Evolutionary conservation across 2,888 invertebrate genomes (phyloP).

Genomic region (Campaea margaritaria): DNA sequence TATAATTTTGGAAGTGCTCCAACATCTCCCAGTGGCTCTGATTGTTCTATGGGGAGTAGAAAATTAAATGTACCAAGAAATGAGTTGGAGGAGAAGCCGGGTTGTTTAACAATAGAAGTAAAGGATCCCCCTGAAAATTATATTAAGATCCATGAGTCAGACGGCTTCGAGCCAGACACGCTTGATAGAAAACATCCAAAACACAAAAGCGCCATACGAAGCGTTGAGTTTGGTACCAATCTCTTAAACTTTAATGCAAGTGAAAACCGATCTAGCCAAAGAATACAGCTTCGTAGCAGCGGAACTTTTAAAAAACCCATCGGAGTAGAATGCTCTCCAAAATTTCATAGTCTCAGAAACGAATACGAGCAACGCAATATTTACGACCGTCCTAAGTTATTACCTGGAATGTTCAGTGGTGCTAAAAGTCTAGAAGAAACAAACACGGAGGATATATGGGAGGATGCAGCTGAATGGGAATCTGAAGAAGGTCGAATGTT

Average conservation of each 20-base stretch:
- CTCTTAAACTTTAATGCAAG: constrained; percentile 61
- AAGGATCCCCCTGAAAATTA: constrained; percentile 92
- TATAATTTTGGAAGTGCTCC: constrained; percentile 87
- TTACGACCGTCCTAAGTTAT: constrained; percentile 71
- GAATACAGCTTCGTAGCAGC: constrained; percentile 88
- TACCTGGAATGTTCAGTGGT: constrained; percentile 60
- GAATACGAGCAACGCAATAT: constrained; percentile 88
- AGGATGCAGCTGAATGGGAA: constrained; percentile 70
- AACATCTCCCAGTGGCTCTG: constrained; percentile 85
- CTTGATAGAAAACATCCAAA: constrained; percentile 90
- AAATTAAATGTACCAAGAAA: constrained; percentile 81
- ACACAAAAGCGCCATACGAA: constrained; percentile 65
- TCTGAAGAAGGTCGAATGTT: constrained; percentile 87
- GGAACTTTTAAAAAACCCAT: constrained; percentile 88
- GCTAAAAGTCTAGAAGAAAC: constrained; percentile 63
- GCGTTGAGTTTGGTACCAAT: constrained; percentile 67
- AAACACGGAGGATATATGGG: constrained; percentile 60
- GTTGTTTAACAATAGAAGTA: constrained; percentile 93
- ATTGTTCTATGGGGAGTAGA: constrained; percentile 85
- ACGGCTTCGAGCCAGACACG: constrained; percentile 94
- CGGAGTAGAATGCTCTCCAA: constrained; percentile 67
- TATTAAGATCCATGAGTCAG: constrained; percentile 90
- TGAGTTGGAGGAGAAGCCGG: constrained; percentile 87
- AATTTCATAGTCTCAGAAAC: constrained; percentile 89
- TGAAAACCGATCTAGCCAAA: constrained; percentile 61